These are phyloP conservation scores for Noctua comes DNA, from an alignment of 2,888 invertebrate genomes.

Conservation along the genomic window DNA sequence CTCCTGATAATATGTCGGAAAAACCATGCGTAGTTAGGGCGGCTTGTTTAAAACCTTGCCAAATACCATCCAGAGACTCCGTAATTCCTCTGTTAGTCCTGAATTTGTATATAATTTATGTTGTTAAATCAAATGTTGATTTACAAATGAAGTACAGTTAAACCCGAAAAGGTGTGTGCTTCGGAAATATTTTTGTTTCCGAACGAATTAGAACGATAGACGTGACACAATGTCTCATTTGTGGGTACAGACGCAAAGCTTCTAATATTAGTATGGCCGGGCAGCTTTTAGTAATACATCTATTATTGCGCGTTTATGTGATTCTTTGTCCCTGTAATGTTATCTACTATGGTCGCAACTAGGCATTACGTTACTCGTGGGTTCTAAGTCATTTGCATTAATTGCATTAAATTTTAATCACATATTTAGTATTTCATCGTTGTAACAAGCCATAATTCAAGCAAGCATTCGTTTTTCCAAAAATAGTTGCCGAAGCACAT, in stretches of 20 bases:
- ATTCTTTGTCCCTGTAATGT: not conserved
- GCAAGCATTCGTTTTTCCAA: not conserved
- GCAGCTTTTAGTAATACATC: not conserved
- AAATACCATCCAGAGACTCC: not conserved
- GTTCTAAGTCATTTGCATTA: not conserved
- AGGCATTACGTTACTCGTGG: not conserved
- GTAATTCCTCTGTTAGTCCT: constrained; percentile 28
- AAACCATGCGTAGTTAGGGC: constrained; percentile 28
- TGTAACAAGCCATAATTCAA: not conserved
- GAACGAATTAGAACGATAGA: not conserved
- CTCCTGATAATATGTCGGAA: constrained; percentile 37
- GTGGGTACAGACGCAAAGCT: not conserved
- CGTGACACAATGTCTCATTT: not conserved
- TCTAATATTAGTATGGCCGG: not conserved
- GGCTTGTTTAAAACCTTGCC: constrained; percentile 46
- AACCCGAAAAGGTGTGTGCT: not conserved
- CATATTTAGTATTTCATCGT: not conserved
- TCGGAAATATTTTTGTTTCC: not conserved
- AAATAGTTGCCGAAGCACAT: not conserved
- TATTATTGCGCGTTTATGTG: not conserved
- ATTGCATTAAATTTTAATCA: not conserved
- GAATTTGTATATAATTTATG: constrained; percentile 45
- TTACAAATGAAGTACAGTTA: constrained; percentile 9
- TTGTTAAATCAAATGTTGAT: constrained; percentile 27
- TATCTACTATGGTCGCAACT: not conserved